A percentile compares a stretch with the other conserved stretches of the same genome.
These are phyloP conservation scores for Harpalus rufipes DNA, from an alignment of 2,888 invertebrate genomes.

Conservation along the genomic window DNA sequence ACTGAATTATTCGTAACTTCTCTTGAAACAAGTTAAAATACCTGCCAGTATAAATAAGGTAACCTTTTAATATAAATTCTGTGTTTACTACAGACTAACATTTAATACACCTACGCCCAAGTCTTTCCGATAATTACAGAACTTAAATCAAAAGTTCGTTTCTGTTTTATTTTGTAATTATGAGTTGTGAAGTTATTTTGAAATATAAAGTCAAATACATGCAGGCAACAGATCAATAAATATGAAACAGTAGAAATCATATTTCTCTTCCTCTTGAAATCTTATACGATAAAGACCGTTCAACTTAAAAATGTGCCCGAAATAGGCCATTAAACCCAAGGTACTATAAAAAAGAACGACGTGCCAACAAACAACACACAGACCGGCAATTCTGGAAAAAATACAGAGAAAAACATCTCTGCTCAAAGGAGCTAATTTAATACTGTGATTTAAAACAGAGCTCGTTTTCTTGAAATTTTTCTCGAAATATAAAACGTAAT, in stretches of 20 bases:
- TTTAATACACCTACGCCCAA: too few species aligned
- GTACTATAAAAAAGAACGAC: conserved; percentile 21
- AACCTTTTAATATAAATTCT: too few species aligned
- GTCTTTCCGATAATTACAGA: too few species aligned
- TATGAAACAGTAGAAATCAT: neutral
- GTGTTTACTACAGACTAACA: too few species aligned
- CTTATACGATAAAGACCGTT: neutral
- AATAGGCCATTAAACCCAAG: conserved; percentile 20
- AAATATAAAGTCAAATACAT: too few species aligned
- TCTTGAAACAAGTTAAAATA: too few species aligned
- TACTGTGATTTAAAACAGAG: conserved; percentile 3
- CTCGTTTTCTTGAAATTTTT: conserved; percentile 14
- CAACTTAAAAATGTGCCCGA: conserved; percentile 11
- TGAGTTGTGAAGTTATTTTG: too few species aligned
- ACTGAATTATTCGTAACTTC: too few species aligned
- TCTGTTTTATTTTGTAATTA: too few species aligned
- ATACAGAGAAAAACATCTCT: neutral
- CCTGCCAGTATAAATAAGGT: too few species aligned
- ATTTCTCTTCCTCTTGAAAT: neutral
- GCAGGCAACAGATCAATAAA: too few species aligned
- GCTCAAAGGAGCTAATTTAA: conserved; percentile 36
- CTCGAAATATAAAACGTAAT: conserved; percentile 17
- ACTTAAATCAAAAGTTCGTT: too few species aligned
- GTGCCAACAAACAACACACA: conserved; percentile 31
- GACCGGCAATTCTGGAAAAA: neutral